Conservation (phyloP, 2,797 vertebrate genomes). For the Clangula hyemalis region DNA sequence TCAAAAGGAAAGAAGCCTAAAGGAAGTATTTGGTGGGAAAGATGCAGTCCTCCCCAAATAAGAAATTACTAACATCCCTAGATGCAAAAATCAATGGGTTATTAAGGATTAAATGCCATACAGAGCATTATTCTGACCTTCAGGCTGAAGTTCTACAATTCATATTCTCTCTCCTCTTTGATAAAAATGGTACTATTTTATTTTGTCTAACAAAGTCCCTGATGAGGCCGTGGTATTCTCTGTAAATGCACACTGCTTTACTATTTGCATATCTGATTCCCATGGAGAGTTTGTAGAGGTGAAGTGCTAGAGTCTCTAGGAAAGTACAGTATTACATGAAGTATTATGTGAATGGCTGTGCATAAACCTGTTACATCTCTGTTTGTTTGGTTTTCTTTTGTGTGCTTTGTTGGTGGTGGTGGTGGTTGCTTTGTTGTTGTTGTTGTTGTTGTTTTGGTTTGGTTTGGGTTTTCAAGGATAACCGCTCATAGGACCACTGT, state of each 20-base stretch:
- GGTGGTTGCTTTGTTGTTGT: neutral
- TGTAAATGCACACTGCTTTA: neutral
- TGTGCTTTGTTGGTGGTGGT: neutral
- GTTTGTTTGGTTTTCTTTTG: neutral
- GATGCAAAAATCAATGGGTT: neutral
- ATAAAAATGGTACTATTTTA: accelerated
- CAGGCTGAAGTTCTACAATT: neutral
- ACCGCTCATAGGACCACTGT: neutral
- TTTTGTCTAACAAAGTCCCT: neutral
- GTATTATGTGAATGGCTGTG: neutral
- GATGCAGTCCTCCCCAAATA: neutral
- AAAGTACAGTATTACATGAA: neutral
- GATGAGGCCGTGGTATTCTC: neutral
- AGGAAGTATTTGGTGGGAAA: neutral
- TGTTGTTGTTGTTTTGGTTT: neutral
- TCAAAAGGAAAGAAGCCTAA: neutral
- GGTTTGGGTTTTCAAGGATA: neutral
- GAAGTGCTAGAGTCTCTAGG: neutral
- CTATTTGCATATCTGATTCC: neutral
- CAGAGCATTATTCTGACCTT: neutral
- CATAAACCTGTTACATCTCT: neutral
- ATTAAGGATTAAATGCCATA: neutral
- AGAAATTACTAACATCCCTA: neutral
- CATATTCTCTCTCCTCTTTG: neutral
- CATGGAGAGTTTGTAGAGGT: neutral